phyloP scores from a whole-genome alignment of 2,888 invertebrate species.

The Mycogona germanica region DNA sequence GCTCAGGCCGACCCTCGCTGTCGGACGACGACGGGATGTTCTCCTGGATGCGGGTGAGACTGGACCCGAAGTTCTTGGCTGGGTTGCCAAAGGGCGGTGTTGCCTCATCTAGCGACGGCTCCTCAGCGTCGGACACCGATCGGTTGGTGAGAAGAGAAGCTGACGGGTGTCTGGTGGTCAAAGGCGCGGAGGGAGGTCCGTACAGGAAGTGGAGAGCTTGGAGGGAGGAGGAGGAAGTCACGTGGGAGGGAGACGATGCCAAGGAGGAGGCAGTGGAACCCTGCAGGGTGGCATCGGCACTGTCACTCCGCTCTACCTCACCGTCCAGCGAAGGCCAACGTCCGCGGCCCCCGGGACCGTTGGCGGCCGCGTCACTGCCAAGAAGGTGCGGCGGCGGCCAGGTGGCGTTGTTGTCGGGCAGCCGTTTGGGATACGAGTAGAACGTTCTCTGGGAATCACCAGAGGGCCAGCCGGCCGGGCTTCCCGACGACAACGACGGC shows the following conservation, averaged over 20 bases:
- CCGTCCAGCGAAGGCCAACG: neutral
- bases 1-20: neutral
- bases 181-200: neutral
- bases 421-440: neutral
- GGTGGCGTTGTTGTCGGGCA: neutral
- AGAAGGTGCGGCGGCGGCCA: neutral
- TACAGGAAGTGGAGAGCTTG: neutral
- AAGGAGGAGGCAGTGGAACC: conserved; percentile 3
- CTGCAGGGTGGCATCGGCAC: neutral
- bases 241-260: neutral
- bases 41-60: conserved; percentile 51
- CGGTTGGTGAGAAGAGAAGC: neutral
- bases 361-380: neutral
- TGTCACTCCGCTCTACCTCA: neutral
- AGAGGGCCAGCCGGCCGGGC: neutral
- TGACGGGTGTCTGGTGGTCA: neutral
- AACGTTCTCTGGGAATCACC: neutral
- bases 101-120: conserved; percentile 11
- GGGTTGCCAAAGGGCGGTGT: conserved; percentile 13
- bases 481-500: neutral
- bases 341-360: too few species aligned
- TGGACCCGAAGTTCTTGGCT: conserved; percentile 43
- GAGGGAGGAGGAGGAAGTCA: conserved; percentile 1
- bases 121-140: neutral
- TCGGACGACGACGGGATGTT: conserved; percentile 36